Base-by-base conservation (phyloP, 2,888 invertebrate genomes). In the Eristalis intricaria region DNA sequence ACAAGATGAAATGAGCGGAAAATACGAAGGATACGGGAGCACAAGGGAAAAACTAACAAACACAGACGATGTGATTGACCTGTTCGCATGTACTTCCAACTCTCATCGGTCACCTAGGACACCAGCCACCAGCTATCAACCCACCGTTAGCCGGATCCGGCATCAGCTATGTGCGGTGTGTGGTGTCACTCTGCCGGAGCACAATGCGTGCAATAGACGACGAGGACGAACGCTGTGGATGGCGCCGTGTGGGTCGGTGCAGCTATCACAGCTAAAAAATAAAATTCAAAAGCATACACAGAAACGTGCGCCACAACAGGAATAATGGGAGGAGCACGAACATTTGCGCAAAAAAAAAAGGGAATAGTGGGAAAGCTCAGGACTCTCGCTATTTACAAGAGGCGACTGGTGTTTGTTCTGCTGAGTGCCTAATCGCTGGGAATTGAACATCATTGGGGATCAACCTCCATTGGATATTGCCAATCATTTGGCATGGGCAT, bases 11-110 rank as follows among this genome's bases (percentile, higher is more conserved):
- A 32, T 10, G 32, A 32, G 32, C 32, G 32, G 32, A 15, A 22
- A 23, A 1, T 22, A 10, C 56, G 15, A 38, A 65, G 32, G 63
- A 58, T 56, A 70, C 60, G 40, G 19, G 64, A 70, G 38, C 65
- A 71, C 60, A 71, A 63, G 50, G 56, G 78, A 66, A 83, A 56
- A 83, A 61, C 61, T 78, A 83, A 83, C 78, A 83, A 83, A 83
- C 83, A 78, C 71, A 78, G 83, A 78, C 83, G 83, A 83, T 78
- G 83, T 83, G 83, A 83, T 73, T 83, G 83, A 83, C 83, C 83
- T 78, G 83, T 56, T 73, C 83, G 70, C 71, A 63, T 70, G n/a
- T 68, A 35, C 61, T 66, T 38, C 32, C 64, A 13, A 19, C 29
- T 32, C 63, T 64, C 79, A 60, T 73, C 58, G 69, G 69, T 74